Conservation (phyloP, 2,797 vertebrate species). For the Eleutherodactylus coqui region DNA sequence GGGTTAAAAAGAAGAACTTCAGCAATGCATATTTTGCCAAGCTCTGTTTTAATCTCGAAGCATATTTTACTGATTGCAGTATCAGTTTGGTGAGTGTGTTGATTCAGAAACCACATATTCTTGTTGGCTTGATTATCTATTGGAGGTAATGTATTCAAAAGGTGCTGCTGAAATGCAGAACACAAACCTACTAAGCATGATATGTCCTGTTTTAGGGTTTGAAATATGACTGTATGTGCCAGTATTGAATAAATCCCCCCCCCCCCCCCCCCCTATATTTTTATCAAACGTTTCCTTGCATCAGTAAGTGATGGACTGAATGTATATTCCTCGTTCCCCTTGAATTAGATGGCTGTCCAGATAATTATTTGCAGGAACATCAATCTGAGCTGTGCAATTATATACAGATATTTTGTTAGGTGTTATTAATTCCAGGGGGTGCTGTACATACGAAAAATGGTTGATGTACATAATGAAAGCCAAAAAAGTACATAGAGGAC, state of each 20-base stretch:
- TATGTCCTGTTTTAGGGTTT: background rate
- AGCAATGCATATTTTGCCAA: background rate
- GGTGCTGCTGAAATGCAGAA: background rate
- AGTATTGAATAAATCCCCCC: background rate
- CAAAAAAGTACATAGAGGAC: no score
- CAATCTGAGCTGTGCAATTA: background rate
- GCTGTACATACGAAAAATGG: background rate
- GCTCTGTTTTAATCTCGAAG: background rate
- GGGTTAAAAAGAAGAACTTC: background rate
- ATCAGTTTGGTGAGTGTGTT: background rate
- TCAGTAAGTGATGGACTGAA: background rate
- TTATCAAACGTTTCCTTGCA: background rate
- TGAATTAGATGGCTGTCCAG: background rate
- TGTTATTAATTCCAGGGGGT: no score
- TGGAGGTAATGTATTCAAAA: background rate
- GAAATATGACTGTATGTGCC: background rate
- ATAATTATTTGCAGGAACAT: background rate
- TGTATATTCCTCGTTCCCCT: background rate
- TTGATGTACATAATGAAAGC: no score
- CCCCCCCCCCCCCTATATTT: background rate
- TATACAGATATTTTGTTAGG: background rate
- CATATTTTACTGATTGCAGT: background rate
- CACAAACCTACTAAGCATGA: background rate
- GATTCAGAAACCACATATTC: background rate
- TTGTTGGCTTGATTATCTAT: conserved; percentile 1